A percentile compares a stretch with the other conserved stretches of the same genome.
phyloP scores from a whole-genome alignment of 2,888 invertebrate species.

The Minunthozetes semirufus region DNA sequence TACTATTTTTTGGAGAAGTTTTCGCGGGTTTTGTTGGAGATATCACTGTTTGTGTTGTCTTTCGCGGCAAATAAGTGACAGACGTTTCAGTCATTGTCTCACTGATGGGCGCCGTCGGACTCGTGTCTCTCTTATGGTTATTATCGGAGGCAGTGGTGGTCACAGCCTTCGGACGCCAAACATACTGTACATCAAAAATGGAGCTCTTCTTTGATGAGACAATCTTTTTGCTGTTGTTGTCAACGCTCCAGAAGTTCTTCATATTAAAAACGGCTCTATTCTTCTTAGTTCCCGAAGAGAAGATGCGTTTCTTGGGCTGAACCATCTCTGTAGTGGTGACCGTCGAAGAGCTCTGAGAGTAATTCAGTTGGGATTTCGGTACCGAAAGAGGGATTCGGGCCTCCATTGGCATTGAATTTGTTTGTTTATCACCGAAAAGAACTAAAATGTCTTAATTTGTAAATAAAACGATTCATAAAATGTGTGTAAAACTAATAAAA shows the following conservation, averaged over 20 bases:
- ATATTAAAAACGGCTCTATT: conserved; percentile 31
- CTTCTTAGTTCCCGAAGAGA: conserved; percentile 6
- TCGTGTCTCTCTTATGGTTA: background rate
- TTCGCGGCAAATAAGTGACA: background rate
- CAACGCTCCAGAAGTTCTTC: conserved; percentile 31
- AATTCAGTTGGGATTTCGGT: background rate
- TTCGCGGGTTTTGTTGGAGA: background rate
- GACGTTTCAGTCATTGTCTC: background rate
- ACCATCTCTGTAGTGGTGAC: background rate
- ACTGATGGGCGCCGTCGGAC: background rate
- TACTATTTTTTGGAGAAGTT: background rate
- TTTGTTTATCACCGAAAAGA: background rate
- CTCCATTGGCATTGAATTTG: background rate
- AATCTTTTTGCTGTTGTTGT: conserved; percentile 1
- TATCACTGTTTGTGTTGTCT: too few species aligned
- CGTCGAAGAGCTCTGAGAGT: background rate
- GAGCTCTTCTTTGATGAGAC: background rate
- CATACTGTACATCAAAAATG: background rate
- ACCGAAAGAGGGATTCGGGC: background rate
- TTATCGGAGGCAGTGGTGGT: background rate
- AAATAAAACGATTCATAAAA: background rate
- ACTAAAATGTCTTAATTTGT: background rate
- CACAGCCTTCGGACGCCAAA: background rate
- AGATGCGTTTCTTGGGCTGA: conserved; percentile 30
- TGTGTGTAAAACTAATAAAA: background rate